phyloP scores from a whole-genome alignment of 2,113 vertebrate species.

The Scalopus aquaticus region DNA sequence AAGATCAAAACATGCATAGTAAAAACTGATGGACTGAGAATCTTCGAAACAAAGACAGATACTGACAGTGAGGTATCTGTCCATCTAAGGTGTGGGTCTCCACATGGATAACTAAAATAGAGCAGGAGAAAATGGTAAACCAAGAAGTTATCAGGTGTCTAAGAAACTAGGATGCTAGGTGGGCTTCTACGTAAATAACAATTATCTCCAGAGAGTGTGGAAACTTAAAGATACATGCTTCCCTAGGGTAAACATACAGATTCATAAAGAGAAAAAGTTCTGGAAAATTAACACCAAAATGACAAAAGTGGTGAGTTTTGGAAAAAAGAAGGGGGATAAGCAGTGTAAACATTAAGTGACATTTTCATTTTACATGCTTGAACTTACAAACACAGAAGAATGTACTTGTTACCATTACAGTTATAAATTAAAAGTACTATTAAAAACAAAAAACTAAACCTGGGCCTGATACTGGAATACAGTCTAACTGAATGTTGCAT shows the following conservation, averaged over 20 bases:
- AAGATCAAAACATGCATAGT: rapidly evolving
- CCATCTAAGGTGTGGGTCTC: rapidly evolving
- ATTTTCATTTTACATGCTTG: background rate
- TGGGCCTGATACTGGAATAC: background rate
- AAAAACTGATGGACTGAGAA: background rate
- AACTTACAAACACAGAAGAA: background rate
- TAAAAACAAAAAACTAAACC: background rate
- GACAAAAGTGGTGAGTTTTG: background rate
- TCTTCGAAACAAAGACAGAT: background rate
- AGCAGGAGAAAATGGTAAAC: too few relatives aligned
- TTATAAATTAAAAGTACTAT: background rate
- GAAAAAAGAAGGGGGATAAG: background rate
- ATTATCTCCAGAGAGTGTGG: background rate
- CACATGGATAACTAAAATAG: rapidly evolving
- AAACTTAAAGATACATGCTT: background rate
- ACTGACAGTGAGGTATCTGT: background rate
- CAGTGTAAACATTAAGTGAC: background rate
- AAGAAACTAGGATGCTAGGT: background rate
- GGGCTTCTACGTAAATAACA: too few relatives aligned
- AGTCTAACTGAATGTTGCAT: background rate
- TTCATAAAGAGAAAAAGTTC: background rate
- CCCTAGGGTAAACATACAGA: background rate
- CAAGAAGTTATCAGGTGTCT: background rate
- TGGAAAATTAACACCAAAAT: background rate
- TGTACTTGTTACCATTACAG: background rate